These are phyloP conservation scores for Mionectes olivaceus DNA, from an alignment of 2,797 vertebrate genomes.

Conservation along the genomic window DNA sequence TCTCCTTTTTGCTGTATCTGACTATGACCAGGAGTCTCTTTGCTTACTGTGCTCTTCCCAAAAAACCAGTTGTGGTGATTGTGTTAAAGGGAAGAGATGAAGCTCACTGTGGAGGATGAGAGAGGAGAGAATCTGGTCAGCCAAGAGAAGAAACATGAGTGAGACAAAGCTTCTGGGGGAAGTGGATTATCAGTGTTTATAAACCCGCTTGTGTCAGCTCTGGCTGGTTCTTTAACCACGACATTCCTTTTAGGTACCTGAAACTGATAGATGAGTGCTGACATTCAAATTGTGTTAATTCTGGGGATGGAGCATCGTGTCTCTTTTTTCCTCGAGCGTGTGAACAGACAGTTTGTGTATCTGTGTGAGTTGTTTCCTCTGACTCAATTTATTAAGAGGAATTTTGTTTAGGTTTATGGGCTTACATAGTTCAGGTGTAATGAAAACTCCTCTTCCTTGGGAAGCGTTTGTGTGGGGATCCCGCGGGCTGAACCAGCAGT, in stretches of 20 bases:
- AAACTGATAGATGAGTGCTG: neutral
- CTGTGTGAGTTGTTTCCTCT: neutral
- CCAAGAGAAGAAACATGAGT: neutral
- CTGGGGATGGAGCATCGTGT: neutral
- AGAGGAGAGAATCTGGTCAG: neutral
- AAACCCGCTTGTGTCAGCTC: neutral
- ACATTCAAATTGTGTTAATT: neutral
- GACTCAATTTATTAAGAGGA: neutral
- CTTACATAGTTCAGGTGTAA: neutral
- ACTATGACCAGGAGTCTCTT: neutral
- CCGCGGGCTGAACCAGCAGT: neutral
- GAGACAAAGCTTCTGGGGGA: neutral
- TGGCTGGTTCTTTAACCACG: neutral
- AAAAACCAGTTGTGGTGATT: neutral
- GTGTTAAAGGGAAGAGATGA: neutral
- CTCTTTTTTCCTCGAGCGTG: accelerated
- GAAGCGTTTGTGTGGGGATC: neutral
- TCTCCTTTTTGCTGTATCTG: neutral
- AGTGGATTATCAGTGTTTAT: neutral
- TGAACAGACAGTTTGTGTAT: neutral
- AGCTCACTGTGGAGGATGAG: neutral
- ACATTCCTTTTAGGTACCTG: neutral
- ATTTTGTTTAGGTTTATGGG: neutral
- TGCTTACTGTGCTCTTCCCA: neutral
- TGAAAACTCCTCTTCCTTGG: neutral